These are phyloP conservation scores for Hanleya hanleyi DNA, from an alignment of 2,888 invertebrate species.

Conservation along the genomic window DNA sequence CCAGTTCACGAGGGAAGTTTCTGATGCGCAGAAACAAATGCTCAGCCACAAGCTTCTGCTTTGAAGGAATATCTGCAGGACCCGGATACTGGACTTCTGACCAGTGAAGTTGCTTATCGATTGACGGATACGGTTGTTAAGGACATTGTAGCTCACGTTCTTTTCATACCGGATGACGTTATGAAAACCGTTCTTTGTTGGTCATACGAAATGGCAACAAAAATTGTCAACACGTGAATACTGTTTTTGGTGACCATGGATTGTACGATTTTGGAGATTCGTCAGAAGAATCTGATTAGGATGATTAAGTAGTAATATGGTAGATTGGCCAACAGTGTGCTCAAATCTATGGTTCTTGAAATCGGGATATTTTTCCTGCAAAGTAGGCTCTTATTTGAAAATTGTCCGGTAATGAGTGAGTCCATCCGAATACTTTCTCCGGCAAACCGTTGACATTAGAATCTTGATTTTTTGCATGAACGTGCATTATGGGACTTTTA, in stretches of 20 bases:
- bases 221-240: constrained; percentile 6
- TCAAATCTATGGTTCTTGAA: too few species aligned
- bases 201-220: constrained; percentile 11
- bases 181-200: constrained; percentile 1
- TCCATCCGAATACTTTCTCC: too few species aligned
- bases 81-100: neutral
- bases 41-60: neutral
- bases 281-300: too few species aligned
- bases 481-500: too few species aligned
- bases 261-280: too few species aligned
- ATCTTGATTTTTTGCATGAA: too few species aligned
- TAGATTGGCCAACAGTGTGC: too few species aligned
- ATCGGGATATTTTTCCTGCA: too few species aligned
- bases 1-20: constrained; percentile 6
- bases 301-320: too few species aligned
- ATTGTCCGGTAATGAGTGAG: too few species aligned
- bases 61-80: neutral
- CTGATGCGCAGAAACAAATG: neutral
- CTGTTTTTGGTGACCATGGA: constrained; percentile 14
- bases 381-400: too few species aligned
- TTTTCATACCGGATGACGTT: constrained; percentile 22
- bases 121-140: constrained; percentile 20
- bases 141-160: constrained; percentile 15
- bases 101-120: constrained; percentile 10
- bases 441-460: too few species aligned